Evolutionary conservation across 2,888 invertebrate genomes (phyloP), one percentile per base, ranked within the genome.

Genomic region (Lobophora halterata): DNA sequence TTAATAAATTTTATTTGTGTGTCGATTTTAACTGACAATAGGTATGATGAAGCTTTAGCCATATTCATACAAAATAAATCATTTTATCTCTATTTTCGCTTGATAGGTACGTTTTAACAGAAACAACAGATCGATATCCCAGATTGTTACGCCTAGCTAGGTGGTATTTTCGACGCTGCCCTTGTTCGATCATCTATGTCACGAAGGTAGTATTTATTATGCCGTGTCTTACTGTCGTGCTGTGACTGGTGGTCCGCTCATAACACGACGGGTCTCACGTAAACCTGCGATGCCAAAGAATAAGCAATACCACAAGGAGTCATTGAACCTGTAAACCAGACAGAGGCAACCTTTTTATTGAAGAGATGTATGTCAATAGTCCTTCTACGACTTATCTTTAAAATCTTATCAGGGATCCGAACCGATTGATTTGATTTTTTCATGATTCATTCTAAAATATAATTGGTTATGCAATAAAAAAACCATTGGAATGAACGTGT

Each of bases 161-260:
- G 17, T 28, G 26, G 28, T 32, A 36, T 41, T 43, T 40, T 48
- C 40, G 39, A 31, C 41, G 43, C 40, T 59, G 59, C 55, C 58
- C 58, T 66, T 56, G 47, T 55, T 52, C 62, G 68, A 75, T 63
- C 64, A 62, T 51, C 49, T 38, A 45, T 53, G 43, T 38, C 35
- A 47, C 41, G 29, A 52, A 36, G 39, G 42, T 47, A 31, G 37
- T n/a, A 49, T 51, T 51, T 54, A 52, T 55, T n/a, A 55, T 64
- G 58, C 57, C 58, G 62, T 55, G 53, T 58, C 55, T 69, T 61
- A 64, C 65, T 58, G 59, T 48, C 58, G 42, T 52, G 48, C 56
- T 49, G 50, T 40, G 55, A 61, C 50, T 63, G 50, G 48, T 64
- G 59, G 57, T 58, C 55, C 49, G 61, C 49, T 57, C 59, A 61